Evolutionary conservation across 2,797 vertebrate genomes (phyloP).

Genomic region (Morus bassanus): DNA sequence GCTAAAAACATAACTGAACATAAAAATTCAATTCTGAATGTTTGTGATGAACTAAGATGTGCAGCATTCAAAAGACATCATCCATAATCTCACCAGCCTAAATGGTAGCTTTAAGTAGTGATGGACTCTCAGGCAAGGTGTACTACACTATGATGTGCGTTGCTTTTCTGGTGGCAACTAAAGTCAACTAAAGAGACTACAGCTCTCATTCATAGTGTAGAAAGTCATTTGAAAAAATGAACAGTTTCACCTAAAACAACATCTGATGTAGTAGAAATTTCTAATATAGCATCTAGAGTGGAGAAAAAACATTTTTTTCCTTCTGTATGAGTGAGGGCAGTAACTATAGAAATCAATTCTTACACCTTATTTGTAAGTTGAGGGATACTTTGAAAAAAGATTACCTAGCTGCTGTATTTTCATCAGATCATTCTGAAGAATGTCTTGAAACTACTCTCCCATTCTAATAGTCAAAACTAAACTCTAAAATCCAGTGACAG

Average conservation of each 20-base stretch:
- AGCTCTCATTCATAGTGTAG: not conserved
- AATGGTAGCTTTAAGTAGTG: not conserved
- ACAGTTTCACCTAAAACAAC: not conserved
- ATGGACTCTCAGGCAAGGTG: not conserved
- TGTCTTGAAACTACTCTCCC: not conserved
- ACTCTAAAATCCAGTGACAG: not conserved
- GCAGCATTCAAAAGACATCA: not conserved
- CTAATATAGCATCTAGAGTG: fast-evolving
- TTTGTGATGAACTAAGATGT: not conserved
- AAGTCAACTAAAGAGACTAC: not conserved
- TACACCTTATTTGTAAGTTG: not conserved
- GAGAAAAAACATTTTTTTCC: not conserved
- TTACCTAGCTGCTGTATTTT: not conserved
- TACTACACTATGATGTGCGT: too few species aligned
- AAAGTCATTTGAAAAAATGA: not conserved
- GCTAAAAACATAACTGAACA: not conserved
- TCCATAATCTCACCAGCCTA: not conserved
- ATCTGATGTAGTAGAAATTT: fast-evolving
- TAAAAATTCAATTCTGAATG: not conserved
- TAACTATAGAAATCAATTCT: not conserved
- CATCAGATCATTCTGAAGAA: not conserved
- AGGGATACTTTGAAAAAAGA: not conserved
- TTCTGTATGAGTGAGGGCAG: not conserved
- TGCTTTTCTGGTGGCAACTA: not conserved
- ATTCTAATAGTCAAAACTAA: not conserved